phyloP scores from a whole-genome alignment of 2,113 vertebrate species.

The Strix uralensis region DNA sequence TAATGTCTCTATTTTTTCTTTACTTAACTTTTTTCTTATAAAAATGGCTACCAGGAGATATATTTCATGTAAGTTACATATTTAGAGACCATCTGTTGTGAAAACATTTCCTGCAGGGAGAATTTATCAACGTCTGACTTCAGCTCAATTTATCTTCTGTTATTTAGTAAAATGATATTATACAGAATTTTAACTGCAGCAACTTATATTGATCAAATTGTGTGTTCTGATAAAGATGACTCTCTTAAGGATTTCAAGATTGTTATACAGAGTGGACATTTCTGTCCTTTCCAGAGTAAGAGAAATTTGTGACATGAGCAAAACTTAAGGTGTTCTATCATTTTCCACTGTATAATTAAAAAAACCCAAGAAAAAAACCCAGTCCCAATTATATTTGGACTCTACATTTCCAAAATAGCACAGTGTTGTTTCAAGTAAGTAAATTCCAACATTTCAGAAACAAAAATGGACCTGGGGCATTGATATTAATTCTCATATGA shows the following conservation, averaged over 20 bases:
- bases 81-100: slow-evolving; percentile 36
- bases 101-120: slow-evolving; percentile 9
- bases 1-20: slow-evolving; percentile 5
- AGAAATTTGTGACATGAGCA: background rate
- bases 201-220: background rate
- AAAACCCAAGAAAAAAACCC: no score
- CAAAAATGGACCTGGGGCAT: background rate
- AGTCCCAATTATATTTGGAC: background rate
- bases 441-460: background rate
- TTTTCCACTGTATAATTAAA: background rate
- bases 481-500: background rate
- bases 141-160: background rate
- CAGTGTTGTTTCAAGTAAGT: background rate
- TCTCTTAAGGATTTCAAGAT: background rate
- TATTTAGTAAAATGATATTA: slow-evolving; percentile 1
- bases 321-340: background rate
- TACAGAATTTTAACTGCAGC: background rate
- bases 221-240: background rate
- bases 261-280: background rate
- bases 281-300: background rate
- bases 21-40: slow-evolving; percentile 28
- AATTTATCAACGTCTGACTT: slow-evolving; percentile 34
- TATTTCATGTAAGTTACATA: slow-evolving; percentile 31
- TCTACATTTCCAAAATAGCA: background rate
- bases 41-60: background rate